Evolutionary conservation across 2,797 vertebrate species (phyloP).

Genomic region (Anguilla pacifica): DNA sequence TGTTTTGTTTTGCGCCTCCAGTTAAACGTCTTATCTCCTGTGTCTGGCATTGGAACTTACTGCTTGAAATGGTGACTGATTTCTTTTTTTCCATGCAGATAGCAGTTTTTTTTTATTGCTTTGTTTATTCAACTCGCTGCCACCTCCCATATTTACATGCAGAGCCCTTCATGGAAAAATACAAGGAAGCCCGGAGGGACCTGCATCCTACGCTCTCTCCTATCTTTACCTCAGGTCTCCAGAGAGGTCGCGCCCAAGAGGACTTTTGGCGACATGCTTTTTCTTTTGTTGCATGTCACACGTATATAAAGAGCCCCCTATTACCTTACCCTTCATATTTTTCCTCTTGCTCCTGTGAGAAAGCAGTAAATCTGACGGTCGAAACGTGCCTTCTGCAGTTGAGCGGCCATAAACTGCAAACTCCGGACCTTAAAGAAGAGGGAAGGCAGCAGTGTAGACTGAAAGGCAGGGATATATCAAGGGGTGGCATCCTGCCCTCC

Average conservation of each 20-base stretch:
- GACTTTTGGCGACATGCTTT: background rate
- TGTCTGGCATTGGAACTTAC: background rate
- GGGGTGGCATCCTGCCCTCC: background rate
- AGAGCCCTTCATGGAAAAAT: background rate
- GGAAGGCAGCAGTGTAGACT: background rate
- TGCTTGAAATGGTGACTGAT: background rate
- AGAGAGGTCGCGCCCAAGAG: background rate
- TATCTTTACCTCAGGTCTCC: background rate
- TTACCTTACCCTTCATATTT: background rate
- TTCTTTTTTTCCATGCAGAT: background rate
- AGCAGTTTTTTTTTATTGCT: background rate
- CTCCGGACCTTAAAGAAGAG: background rate
- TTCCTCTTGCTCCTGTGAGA: background rate
- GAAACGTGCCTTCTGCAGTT: background rate
- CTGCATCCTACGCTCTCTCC: background rate
- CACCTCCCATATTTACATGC: slow-evolving; percentile 17
- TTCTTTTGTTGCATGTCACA: background rate
- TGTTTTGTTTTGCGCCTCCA: background rate
- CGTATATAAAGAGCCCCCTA: background rate
- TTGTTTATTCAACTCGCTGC: background rate
- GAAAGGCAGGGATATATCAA: background rate
- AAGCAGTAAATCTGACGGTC: background rate
- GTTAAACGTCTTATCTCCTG: background rate
- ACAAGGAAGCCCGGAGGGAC: background rate
- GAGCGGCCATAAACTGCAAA: background rate